Conservation (phyloP, 2,113 vertebrate species). For the Plotosus lineatus region DNA sequence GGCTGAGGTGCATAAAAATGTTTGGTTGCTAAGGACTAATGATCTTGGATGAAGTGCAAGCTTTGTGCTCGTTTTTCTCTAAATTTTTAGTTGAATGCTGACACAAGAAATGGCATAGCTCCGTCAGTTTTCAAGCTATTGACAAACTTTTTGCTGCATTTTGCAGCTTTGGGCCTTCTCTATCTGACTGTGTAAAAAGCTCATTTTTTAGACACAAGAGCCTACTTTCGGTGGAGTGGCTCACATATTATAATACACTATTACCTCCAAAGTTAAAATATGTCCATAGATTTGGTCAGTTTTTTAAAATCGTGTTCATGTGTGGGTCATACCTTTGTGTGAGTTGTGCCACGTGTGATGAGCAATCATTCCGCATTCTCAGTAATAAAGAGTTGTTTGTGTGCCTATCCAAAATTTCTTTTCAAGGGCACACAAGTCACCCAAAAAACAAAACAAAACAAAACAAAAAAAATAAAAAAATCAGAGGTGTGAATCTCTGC, state of each 20-base stretch:
- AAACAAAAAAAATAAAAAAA: slow-evolving; percentile 12
- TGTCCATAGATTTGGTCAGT: neutral
- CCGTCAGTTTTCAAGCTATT: too few relatives aligned
- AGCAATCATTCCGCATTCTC: neutral
- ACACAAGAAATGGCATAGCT: too few relatives aligned
- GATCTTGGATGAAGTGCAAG: too few relatives aligned
- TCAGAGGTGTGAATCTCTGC: slow-evolving; percentile 64
- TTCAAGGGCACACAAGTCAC: slow-evolving; percentile 46
- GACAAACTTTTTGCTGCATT: too few relatives aligned
- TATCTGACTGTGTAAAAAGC: too few relatives aligned
- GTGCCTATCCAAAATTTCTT: slow-evolving; percentile 48
- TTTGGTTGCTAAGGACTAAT: too few relatives aligned
- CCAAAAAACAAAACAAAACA: slow-evolving; percentile 31
- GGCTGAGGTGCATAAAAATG: too few relatives aligned
- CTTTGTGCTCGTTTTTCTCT: too few relatives aligned
- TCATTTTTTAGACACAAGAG: too few relatives aligned
- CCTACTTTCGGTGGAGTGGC: too few relatives aligned
- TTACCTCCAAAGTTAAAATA: neutral
- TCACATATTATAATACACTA: neutral
- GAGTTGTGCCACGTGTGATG: neutral
- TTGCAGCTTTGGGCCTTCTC: too few relatives aligned
- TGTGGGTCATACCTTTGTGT: neutral
- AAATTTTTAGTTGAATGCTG: too few relatives aligned
- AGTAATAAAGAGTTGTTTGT: slow-evolving; percentile 37
- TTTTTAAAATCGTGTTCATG: neutral